phyloP scores from a whole-genome alignment of 2,888 invertebrate genomes.

The Aspidiotus destructor region DNA sequence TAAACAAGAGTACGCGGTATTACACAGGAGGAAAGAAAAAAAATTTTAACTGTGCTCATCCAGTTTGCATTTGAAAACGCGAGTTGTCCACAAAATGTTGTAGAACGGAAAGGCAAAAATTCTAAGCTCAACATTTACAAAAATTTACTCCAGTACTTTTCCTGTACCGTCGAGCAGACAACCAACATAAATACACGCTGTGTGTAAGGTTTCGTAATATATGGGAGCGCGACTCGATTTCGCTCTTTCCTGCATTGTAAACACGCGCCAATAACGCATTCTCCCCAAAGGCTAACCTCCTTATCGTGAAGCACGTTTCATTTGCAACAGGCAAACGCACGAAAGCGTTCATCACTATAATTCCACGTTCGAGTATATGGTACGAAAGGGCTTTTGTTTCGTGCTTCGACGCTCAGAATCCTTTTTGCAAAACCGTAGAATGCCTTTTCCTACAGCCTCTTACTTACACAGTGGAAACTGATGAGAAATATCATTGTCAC shows the following conservation, averaged over 20 bases:
- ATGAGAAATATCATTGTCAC: constrained; percentile 29
- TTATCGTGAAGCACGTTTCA: constrained; percentile 29
- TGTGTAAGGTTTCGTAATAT: too few relatives aligned
- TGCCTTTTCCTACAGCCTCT: constrained; percentile 7
- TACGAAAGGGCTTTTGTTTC: constrained; percentile 23
- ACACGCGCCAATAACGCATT: constrained; percentile 28
- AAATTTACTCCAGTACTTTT: too few relatives aligned
- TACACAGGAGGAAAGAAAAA: too few relatives aligned
- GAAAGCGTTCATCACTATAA: constrained; percentile 20
- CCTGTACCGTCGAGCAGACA: too few relatives aligned
- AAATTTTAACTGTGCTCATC: too few relatives aligned
- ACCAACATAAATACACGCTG: too few relatives aligned
- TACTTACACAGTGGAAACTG: not conserved
- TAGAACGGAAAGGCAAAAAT: too few relatives aligned
- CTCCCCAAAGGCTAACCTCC: constrained; percentile 26
- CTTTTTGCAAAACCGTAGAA: constrained; percentile 16
- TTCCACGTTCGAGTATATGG: constrained; percentile 16
- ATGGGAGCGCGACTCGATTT: too few relatives aligned
- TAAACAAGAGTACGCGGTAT: not conserved
- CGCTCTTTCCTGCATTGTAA: not conserved
- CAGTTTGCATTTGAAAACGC: too few relatives aligned
- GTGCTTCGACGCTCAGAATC: constrained; percentile 25
- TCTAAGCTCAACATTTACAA: too few relatives aligned
- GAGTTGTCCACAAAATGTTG: too few relatives aligned
- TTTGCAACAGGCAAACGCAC: constrained; percentile 32